Percentiles rank a stretch among this genome's conserved stretches.
Evolutionary conservation across 1,140 invertebrate genomes (phyloP).

Genomic region (Campoletis sonorensis): DNA sequence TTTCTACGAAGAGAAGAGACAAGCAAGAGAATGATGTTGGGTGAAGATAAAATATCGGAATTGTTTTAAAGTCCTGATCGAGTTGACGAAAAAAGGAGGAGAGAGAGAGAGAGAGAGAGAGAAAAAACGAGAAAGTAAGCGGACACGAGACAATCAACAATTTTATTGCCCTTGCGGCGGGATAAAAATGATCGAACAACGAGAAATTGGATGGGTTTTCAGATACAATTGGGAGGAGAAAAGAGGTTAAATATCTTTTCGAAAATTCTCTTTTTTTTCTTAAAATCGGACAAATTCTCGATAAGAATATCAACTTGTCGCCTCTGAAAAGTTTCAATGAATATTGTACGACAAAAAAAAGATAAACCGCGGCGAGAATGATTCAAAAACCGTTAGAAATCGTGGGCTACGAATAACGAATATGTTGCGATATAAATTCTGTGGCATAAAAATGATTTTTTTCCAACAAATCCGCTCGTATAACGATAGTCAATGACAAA

Average conservation of each 20-base stretch:
- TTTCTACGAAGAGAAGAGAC: conserved; percentile 11
- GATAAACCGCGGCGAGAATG: no score
- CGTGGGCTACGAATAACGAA: no score
- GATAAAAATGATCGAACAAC: conserved; percentile 4
- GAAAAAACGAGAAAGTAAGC: conserved; percentile 35
- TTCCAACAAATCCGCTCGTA: no score
- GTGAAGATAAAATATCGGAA: conserved; percentile 18
- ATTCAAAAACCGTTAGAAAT: no score
- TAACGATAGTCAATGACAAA: neutral
- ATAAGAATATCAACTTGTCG: neutral
- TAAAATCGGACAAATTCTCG: neutral
- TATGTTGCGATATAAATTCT: no score
- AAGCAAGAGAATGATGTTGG: conserved; percentile 10
- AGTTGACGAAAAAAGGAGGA: conserved; percentile 21
- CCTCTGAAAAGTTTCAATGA: neutral
- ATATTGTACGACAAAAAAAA: neutral
- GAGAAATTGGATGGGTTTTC: neutral
- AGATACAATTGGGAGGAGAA: neutral
- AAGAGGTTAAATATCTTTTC: no score
- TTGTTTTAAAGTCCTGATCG: conserved; percentile 39
- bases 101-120: conserved; percentile 30
- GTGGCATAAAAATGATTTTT: no score
- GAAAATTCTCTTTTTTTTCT: neutral
- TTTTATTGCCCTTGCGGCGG: conserved; percentile 51
- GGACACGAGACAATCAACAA: conserved; percentile 38